These are phyloP conservation scores for Blastobasis adustella DNA, from an alignment of 2,888 invertebrate genomes.

Conservation along the genomic window DNA sequence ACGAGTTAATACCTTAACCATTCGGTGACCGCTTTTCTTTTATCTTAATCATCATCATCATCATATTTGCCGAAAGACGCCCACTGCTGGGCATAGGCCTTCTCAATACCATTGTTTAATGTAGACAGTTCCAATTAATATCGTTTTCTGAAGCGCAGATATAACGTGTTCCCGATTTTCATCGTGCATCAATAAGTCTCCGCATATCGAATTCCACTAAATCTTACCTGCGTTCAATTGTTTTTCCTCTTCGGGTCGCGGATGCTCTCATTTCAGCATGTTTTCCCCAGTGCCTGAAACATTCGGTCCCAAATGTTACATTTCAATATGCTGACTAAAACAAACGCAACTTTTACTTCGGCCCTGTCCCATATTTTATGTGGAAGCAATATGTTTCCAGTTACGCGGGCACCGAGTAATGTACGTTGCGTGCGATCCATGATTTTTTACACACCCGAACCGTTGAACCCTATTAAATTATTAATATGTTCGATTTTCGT, in stretches of 20 bases:
- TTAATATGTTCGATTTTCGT: too few relatives aligned
- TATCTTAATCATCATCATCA: too few relatives aligned
- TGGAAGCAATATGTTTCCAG: constrained; percentile 35
- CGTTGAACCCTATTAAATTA: too few relatives aligned
- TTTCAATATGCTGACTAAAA: constrained; percentile 63
- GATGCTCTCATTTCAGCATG: constrained; percentile 29
- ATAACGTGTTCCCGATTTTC: too few relatives aligned
- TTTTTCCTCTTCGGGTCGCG: constrained; percentile 21
- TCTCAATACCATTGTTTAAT: too few relatives aligned
- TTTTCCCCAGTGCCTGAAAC: constrained; percentile 47
- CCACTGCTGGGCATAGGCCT: too few relatives aligned
- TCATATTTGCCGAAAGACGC: too few relatives aligned
- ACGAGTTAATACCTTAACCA: too few relatives aligned
- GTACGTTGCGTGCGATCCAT: background rate
- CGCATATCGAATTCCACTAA: constrained; percentile 10
- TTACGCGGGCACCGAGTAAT: constrained; percentile 5
- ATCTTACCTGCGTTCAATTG: constrained; percentile 31
- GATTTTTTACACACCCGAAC: too few relatives aligned
- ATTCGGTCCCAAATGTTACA: constrained; percentile 56
- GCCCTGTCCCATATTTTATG: constrained; percentile 40
- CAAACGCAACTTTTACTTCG: constrained; percentile 44
- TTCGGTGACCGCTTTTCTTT: too few relatives aligned
- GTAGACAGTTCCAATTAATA: background rate
- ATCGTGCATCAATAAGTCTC: background rate
- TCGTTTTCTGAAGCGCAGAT: background rate